Evolutionary conservation across 2,113 vertebrate genomes (phyloP).

Genomic region (Nycticebus coucang): DNA sequence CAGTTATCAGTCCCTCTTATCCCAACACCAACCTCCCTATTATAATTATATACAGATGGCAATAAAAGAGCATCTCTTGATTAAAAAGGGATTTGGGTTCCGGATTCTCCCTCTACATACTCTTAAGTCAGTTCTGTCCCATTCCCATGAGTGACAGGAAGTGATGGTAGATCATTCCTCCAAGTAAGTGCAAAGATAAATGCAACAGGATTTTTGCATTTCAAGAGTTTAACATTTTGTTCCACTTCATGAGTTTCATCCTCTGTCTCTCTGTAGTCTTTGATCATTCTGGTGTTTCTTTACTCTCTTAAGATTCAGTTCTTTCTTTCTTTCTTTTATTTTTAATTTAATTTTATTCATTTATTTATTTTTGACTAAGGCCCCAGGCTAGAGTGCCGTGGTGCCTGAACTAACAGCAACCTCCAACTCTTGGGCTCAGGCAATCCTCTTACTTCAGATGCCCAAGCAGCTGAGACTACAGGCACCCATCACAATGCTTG

Average conservation of each 20-base stretch:
- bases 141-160: neutral
- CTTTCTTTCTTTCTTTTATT: neutral
- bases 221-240: neutral
- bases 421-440: too few species aligned
- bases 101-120: neutral
- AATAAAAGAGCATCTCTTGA: neutral
- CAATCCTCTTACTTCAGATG: too few species aligned
- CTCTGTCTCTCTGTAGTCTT: neutral
- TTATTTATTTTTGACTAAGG: too few species aligned
- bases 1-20: neutral
- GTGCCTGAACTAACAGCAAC: too few species aligned
- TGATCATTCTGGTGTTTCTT: neutral
- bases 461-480: too few species aligned
- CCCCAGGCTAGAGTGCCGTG: too few species aligned
- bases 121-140: neutral
- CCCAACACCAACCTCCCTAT: neutral
- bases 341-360: too few species aligned
- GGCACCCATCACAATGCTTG: too few species aligned
- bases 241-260: neutral
- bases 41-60: too few species aligned
- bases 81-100: neutral
- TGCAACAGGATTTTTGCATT: neutral
- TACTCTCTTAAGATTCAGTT: neutral
- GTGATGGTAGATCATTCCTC: neutral
- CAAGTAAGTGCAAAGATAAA: neutral